These are phyloP conservation scores for Oryzias curvinotus DNA, from an alignment of 2,113 vertebrate genomes.

Conservation along the genomic window DNA sequence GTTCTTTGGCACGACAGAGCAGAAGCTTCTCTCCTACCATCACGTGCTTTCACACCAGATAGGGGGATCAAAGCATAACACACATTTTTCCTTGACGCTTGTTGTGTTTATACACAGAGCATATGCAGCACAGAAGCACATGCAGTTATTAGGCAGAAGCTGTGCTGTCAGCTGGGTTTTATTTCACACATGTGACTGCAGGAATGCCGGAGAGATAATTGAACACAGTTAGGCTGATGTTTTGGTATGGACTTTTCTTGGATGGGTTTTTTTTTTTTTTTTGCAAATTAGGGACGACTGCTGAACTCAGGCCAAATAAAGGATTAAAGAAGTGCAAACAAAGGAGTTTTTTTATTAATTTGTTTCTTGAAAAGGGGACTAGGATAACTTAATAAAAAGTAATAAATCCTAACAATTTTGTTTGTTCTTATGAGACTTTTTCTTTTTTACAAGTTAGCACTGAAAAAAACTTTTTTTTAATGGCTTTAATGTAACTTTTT, in stretches of 20 bases:
- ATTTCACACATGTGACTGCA: conserved; percentile 32
- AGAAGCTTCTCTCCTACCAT: conserved; percentile 6
- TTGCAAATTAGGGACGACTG: background rate
- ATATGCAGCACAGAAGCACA: conserved; percentile 4
- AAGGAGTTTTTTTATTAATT: too few species aligned
- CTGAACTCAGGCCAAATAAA: too few species aligned
- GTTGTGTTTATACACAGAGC: conserved; percentile 17
- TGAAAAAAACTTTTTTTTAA: too few species aligned
- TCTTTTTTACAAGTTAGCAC: too few species aligned
- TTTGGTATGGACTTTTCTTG: conserved; percentile 11
- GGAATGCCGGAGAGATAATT: conserved; percentile 27
- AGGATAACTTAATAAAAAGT: too few species aligned
- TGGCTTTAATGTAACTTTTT: too few species aligned
- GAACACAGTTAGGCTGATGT: conserved; percentile 27
- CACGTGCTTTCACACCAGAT: conserved; percentile 7
- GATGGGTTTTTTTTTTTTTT: conserved; percentile 3
- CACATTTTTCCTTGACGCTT: conserved; percentile 28
- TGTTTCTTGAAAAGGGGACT: too few species aligned
- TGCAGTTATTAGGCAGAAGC: conserved; percentile 25
- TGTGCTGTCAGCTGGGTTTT: conserved; percentile 39
- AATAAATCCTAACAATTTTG: too few species aligned
- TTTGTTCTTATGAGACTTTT: too few species aligned
- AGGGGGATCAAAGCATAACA: conserved; percentile 46
- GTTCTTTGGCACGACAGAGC: conserved; percentile 12
- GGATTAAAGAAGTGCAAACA: too few species aligned